These are phyloP conservation scores for Pomacea canaliculata DNA, from an alignment of 2,888 invertebrate species.

Conservation along the genomic window DNA sequence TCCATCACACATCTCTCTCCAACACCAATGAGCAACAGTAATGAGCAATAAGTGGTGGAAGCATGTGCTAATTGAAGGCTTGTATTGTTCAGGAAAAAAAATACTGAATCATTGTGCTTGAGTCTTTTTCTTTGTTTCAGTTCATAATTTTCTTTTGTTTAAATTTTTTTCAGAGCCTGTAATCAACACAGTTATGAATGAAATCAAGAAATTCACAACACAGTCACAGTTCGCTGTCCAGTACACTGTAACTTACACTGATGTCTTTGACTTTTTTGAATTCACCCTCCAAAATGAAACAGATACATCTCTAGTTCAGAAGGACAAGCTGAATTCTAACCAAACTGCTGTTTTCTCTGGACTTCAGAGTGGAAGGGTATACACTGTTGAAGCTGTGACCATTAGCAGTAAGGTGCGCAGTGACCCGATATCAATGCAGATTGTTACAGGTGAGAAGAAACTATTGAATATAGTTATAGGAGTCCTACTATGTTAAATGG, in stretches of 20 bases:
- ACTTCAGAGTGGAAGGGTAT: constrained; percentile 45
- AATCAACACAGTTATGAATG: constrained; percentile 30
- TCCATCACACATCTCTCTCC: too few species aligned
- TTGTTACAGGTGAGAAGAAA: constrained; percentile 45
- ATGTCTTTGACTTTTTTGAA: constrained; percentile 45
- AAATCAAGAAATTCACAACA: constrained; percentile 24
- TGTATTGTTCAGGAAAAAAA: too few species aligned
- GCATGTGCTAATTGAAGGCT: too few species aligned
- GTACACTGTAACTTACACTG: constrained; percentile 37
- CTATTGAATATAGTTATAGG: background rate
- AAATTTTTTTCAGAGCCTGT: constrained; percentile 37
- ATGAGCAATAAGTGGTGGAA: too few species aligned
- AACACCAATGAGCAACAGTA: too few species aligned
- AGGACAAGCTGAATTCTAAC: constrained; percentile 34
- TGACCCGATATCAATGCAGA: constrained; percentile 30
- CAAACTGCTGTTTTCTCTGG: constrained; percentile 39
- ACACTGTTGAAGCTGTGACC: constrained; percentile 44
- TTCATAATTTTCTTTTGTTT: constrained; percentile 31
- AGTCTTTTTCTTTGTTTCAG: constrained; percentile 20
- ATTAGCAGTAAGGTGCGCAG: constrained; percentile 45
- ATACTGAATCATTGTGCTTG: too few species aligned
- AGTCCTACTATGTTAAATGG: background rate
- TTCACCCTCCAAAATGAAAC: constrained; percentile 38
- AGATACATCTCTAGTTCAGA: constrained; percentile 28
- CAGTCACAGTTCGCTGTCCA: constrained; percentile 37